Evolutionary conservation across 2,888 invertebrate genomes (phyloP).

Genomic region (Drosophila ustulata): DNA sequence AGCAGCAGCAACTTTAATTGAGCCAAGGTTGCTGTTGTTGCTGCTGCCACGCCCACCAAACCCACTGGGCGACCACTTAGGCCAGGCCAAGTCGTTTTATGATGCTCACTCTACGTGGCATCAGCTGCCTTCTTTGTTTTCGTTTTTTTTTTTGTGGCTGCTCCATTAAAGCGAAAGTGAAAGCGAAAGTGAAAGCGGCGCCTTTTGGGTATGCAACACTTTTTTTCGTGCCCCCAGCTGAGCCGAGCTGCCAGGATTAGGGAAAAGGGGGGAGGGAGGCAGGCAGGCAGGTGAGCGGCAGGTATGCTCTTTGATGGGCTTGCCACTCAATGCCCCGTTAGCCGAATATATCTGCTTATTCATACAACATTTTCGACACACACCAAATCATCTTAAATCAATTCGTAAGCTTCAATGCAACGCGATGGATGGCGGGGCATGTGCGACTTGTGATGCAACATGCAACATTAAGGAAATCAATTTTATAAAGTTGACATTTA

Average conservation of each 20-base stretch:
- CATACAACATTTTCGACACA: neutral
- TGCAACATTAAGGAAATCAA: neutral
- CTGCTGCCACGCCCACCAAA: neutral
- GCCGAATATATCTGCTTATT: constrained; percentile 15
- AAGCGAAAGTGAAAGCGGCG: neutral
- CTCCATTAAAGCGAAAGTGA: constrained; percentile 24
- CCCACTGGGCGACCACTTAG: constrained; percentile 25
- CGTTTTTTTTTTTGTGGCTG: neutral
- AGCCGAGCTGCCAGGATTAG: neutral
- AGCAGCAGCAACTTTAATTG: constrained; percentile 28
- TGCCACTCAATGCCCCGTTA: constrained; percentile 19
- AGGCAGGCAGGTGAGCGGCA: neutral
- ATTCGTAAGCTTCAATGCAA: constrained; percentile 1
- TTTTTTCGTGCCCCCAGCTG: constrained; percentile 19
- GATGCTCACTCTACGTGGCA: constrained; percentile 46
- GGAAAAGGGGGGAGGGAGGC: neutral
- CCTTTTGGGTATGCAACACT: constrained; percentile 43
- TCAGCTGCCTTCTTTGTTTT: constrained; percentile 2
- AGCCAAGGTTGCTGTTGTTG: neutral
- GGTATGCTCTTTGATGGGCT: constrained; percentile 14
- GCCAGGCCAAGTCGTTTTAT: constrained; percentile 47
- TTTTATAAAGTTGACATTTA: no score
- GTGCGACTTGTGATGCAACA: neutral
- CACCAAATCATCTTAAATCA: constrained; percentile 17
- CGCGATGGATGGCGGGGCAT: neutral